Evolutionary conservation across 2,113 vertebrate species (phyloP).

Genomic region (Dromiciops gliroides): DNA sequence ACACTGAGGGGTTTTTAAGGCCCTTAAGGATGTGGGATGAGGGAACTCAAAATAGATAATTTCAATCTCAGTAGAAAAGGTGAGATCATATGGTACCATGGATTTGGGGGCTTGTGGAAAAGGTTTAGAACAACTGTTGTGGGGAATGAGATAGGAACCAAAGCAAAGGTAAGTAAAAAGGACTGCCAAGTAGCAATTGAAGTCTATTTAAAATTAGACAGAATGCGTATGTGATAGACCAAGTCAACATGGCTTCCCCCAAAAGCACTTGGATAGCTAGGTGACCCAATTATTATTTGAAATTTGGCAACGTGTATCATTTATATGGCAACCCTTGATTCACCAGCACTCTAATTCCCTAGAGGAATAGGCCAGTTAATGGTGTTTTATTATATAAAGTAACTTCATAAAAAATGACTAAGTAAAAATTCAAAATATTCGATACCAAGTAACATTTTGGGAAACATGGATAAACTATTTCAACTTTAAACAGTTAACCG

Average conservation of each 20-base stretch:
- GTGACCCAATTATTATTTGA: neutral
- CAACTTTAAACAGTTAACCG: neutral
- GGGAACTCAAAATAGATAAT: neutral
- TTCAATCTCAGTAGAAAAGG: neutral
- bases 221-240: neutral
- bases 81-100: neutral
- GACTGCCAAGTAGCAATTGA: neutral
- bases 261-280: neutral
- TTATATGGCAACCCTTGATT: neutral
- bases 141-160: neutral
- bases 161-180: neutral
- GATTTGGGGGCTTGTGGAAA: neutral
- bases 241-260: neutral
- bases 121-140: neutral
- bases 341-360: neutral
- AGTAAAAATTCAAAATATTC: neutral
- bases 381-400: neutral
- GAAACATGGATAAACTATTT: neutral
- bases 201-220: neutral
- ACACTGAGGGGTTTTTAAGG: neutral
- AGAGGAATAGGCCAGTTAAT: neutral
- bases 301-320: neutral
- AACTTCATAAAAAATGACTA: neutral
- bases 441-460: neutral
- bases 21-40: neutral